phyloP scores from a whole-genome alignment of 2,888 invertebrate genomes.

The Heliconius erato region DNA sequence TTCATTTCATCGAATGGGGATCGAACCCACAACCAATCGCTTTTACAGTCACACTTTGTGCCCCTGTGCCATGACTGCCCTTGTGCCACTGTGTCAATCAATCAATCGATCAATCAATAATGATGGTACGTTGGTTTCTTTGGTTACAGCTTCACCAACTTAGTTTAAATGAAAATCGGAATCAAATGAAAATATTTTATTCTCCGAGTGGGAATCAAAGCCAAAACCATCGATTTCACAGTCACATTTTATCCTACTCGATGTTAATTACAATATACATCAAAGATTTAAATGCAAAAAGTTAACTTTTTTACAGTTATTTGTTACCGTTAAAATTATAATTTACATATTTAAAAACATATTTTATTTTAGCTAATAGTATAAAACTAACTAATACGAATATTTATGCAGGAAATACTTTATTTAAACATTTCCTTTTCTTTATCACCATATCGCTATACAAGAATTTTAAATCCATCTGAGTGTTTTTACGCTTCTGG shows the following conservation, averaged over 20 bases:
- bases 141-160: no score
- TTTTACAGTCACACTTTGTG: no score
- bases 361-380: background rate
- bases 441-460: conserved; percentile 34
- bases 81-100: no score
- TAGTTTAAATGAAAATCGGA: no score
- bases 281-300: background rate
- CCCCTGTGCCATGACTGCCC: no score
- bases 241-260: no score
- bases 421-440: conserved; percentile 39
- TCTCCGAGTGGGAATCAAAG: background rate
- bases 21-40: no score
- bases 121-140: no score
- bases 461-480: conserved; percentile 32
- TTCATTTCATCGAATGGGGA: no score
- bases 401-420: conserved; percentile 20
- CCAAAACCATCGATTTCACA: background rate
- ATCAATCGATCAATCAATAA: no score
- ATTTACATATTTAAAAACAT: background rate
- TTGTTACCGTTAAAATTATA: background rate
- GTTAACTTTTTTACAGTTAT: background rate
- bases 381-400: conserved; percentile 2
- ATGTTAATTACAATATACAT: no score
- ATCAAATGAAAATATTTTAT: no score
- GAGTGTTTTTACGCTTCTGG: conserved; percentile 38